Evolutionary conservation across 1,140 invertebrate species (phyloP).

Genomic region (Platorchestia sp.): DNA sequence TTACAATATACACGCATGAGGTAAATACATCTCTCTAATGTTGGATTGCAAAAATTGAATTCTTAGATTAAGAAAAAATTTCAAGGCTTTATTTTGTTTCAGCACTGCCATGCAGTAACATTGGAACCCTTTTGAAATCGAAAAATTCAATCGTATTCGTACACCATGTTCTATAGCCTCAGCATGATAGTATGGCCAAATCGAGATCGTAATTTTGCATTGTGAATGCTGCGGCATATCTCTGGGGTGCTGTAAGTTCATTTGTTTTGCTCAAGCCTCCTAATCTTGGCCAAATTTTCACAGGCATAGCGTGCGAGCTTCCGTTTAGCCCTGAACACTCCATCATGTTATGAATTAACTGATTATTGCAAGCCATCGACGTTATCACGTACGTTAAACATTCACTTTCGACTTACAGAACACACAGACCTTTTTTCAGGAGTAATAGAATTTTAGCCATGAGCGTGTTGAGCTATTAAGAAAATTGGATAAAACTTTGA

Average conservation of each 20-base stretch:
- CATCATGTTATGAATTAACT: not conserved
- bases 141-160: not conserved
- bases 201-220: not conserved
- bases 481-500: slow-evolving; percentile 31
- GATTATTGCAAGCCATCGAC: not conserved
- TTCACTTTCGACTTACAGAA: not conserved
- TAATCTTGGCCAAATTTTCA: not conserved
- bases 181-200: not conserved
- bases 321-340: not conserved
- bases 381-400: not conserved
- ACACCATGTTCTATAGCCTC: not conserved
- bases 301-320: not conserved
- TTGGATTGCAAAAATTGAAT: no score
- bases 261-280: not conserved
- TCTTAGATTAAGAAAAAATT: no score
- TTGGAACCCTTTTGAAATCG: not conserved
- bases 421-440: not conserved
- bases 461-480: not conserved
- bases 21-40: no score
- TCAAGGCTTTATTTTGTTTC: no score
- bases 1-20: no score
- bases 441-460: not conserved
- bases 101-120: no score
- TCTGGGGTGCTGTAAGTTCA: not conserved
- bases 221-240: not conserved